phyloP scores from a whole-genome alignment of 2,888 invertebrate species.

The Hirtodrosophila confusa region DNA sequence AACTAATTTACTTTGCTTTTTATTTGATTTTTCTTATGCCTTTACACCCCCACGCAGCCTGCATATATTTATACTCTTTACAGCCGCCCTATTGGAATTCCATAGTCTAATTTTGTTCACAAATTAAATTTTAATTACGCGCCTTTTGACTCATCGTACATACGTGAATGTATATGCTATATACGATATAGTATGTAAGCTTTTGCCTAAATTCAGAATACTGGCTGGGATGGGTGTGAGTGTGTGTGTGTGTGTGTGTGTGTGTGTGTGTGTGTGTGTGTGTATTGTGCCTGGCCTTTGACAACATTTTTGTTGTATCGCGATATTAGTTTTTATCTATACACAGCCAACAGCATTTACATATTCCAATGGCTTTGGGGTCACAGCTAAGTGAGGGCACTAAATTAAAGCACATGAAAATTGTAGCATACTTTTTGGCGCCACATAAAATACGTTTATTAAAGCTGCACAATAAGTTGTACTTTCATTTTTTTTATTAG shows the following conservation, averaged over 20 bases:
- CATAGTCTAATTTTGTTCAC: constrained; percentile 65
- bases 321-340: constrained; percentile 65
- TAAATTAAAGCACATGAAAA: constrained; percentile 23
- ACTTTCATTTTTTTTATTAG: constrained; percentile 39
- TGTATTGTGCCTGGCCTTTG: constrained; percentile 47
- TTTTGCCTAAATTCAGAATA: constrained; percentile 52
- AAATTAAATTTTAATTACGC: constrained; percentile 75
- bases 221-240: constrained; percentile 9
- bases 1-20: constrained; percentile 62
- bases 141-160: constrained; percentile 24
- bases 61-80: not conserved
- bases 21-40: constrained; percentile 40
- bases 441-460: constrained; percentile 33
- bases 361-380: constrained; percentile 19
- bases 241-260: constrained; percentile 28
- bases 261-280: constrained; percentile 27
- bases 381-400: constrained; percentile 12
- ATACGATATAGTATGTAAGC: constrained; percentile 3
- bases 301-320: constrained; percentile 46
- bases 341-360: constrained; percentile 42
- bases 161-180: constrained; percentile 15
- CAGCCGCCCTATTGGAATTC: constrained; percentile 58
- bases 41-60: constrained; percentile 2
- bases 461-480: constrained; percentile 38
- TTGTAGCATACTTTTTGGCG: constrained; percentile 37